Evolutionary conservation across 2,113 vertebrate genomes (phyloP), one percentile per base, ranked within the genome.

Genomic region (Rafetus swinhoei): DNA sequence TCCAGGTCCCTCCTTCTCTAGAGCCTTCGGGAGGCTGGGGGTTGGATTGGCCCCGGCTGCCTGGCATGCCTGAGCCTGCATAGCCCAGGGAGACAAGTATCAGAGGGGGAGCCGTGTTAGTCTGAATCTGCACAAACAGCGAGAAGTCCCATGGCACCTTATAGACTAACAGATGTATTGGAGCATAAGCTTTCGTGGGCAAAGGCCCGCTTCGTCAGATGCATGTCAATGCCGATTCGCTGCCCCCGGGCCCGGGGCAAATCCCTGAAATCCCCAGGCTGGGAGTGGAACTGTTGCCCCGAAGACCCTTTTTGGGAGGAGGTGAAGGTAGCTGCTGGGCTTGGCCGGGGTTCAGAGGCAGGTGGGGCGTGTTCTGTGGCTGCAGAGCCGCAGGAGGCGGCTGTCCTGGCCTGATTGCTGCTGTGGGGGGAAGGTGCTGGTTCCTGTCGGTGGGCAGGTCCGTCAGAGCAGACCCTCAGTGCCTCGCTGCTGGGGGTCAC

Each of bases 401-500:
- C 4, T 10, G n/a, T 1, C 2, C 19, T 83, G 69, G 39, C 74
- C 74, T 6, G 13, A 21, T 0, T 0, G 2, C 54, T 65, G 25
- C 39, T 82, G 55, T 22, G 7, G 27, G 7, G 52, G 10, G 2
- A n/a, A 80, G 69, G 21, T 29, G 72, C 25, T 0, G 0, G 81
- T 1, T 79, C 55, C 72, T 52, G n/a, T 76, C 11, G 29, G 59
- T 6, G 4, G 72, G 22, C 45, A 35, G 22, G 74, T 45, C 39
- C 24, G 22, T 76, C 74, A 25, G 82, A 92, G 88, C 53, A 62
- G 72, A 84, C 77, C 81, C 89, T 25, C 45, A 60, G 62, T 53
- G 19, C 24, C 87, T 93, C 89, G 76, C 90, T 89, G 50, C 86
- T 92, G 65, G 69, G 84, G 60, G 84, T 94, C 55, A 82, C 84